Evolutionary conservation across 1,140 invertebrate species (phyloP).

Genomic region (Drosophila subpulchrella): DNA sequence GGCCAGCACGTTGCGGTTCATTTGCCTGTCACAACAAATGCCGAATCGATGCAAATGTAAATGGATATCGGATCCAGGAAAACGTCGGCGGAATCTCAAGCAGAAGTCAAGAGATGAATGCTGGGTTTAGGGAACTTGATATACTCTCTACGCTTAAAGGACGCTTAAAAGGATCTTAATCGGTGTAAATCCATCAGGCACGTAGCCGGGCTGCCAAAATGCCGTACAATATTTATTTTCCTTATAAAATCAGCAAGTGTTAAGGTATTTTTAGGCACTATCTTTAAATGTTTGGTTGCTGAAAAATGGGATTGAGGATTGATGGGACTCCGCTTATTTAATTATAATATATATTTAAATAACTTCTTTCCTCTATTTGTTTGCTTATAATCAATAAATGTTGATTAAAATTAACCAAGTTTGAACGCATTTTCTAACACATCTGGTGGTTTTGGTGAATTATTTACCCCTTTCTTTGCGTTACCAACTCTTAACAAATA

Average conservation of each 20-base stretch:
- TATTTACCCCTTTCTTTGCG: no score
- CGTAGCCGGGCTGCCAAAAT: background rate
- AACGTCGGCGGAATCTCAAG: conserved; percentile 51
- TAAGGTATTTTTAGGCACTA: no score
- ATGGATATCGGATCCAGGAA: conserved; percentile 43
- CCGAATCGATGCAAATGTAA: conserved; percentile 73
- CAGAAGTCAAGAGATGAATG: conserved; percentile 23
- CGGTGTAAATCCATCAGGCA: background rate
- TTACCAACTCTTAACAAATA: no score
- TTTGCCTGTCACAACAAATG: conserved; percentile 66
- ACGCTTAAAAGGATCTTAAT: background rate
- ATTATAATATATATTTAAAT: background rate
- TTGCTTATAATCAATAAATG: no score
- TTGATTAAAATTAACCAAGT: no score
- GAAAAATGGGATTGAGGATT: no score
- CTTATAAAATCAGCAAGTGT: no score
- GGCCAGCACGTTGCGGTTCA: conserved; percentile 58
- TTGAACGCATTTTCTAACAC: no score
- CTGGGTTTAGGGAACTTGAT: background rate
- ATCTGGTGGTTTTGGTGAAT: no score
- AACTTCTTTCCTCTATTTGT: background rate
- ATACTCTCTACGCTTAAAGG: conserved; percentile 6
- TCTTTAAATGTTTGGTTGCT: no score
- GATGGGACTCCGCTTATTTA: no score
- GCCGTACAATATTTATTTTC: no score